Evolutionary conservation across 2,797 vertebrate species (phyloP).

Genomic region (Huso huso): DNA sequence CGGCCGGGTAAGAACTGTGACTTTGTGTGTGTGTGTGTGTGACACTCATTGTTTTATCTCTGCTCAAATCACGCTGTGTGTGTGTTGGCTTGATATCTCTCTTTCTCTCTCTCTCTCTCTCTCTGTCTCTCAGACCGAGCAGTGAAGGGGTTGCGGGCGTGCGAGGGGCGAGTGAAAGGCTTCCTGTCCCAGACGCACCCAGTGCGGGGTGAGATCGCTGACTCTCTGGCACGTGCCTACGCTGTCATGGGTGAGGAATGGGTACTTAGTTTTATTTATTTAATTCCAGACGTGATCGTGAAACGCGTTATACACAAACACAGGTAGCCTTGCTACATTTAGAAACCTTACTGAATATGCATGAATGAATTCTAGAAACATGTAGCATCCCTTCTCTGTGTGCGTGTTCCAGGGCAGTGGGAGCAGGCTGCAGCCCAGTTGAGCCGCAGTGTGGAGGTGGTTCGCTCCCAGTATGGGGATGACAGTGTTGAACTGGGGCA

Average conservation of each 20-base stretch:
- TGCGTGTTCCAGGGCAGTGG: conserved; percentile 70
- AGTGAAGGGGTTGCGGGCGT: conserved; percentile 49
- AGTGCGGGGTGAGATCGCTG: conserved; percentile 71
- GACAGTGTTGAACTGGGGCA: conserved; percentile 78
- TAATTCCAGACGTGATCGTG: not conserved
- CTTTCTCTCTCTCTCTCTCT: not conserved
- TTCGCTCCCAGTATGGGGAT: conserved; percentile 67
- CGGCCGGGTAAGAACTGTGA: conserved; percentile 54
- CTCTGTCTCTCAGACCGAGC: conserved; percentile 53
- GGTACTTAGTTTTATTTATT: not conserved
- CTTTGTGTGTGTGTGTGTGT: not conserved
- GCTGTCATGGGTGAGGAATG: conserved; percentile 65
- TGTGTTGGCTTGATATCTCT: not conserved
- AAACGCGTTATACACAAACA: not conserved
- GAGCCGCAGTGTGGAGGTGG: conserved; percentile 56
- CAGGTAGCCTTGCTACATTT: not conserved
- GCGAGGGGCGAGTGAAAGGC: conserved; percentile 40
- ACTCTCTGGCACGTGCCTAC: conserved; percentile 69
- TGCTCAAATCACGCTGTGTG: not conserved
- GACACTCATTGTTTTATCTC: not conserved
- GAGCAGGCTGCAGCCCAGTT: conserved; percentile 69
- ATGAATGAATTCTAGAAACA: too few species aligned
- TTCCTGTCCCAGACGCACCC: conserved; percentile 68
- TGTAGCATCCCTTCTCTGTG: not conserved
- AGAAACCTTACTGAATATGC: too few species aligned